Conservation (phyloP, 1,140 invertebrate species). For the Drosophila trapezifrons region DNA sequence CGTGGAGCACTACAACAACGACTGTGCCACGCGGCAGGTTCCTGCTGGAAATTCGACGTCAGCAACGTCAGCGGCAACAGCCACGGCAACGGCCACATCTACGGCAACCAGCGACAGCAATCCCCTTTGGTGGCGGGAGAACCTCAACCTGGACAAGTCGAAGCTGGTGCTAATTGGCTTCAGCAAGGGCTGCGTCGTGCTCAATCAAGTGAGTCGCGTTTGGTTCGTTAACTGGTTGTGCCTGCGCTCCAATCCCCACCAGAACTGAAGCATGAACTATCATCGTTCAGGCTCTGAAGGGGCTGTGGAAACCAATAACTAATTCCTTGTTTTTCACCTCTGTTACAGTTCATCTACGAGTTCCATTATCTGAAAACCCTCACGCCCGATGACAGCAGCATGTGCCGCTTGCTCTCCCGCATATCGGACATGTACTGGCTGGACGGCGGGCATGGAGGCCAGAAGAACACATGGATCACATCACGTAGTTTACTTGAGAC, state of each 20-base stretch:
- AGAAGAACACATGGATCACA: constrained; percentile 93
- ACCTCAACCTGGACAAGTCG: constrained; percentile 84
- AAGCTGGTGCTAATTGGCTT: constrained; percentile 91
- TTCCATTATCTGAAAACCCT: constrained; percentile 89
- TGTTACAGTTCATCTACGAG: constrained; percentile 89
- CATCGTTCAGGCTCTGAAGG: not conserved
- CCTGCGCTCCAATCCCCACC: constrained; percentile 1
- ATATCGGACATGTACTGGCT: constrained; percentile 93
- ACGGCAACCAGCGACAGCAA: constrained; percentile 60
- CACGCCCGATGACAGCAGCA: constrained; percentile 86
- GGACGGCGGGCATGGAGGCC: constrained; percentile 93
- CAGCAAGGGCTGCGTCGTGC: constrained; percentile 95
- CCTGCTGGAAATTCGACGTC: constrained; percentile 19
- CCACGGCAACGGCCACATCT: constrained; percentile 28
- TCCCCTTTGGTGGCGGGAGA: constrained; percentile 85
- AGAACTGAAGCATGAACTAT: not conserved
- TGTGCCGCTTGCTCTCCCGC: constrained; percentile 86
- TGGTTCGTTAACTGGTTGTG: constrained; percentile 76
- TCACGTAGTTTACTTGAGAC: constrained; percentile 89
- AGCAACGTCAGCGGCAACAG: constrained; percentile 14
- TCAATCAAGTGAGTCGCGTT: constrained; percentile 89
- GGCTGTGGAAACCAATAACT: not conserved
- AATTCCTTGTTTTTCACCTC: not conserved
- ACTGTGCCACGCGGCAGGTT: constrained; percentile 44
- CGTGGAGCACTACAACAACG: constrained; percentile 72